Percentiles rank a stretch among this genome's conserved stretches.
Evolutionary conservation across 2,888 invertebrate genomes (phyloP).

Genomic region (Drosophila neotestacea): DNA sequence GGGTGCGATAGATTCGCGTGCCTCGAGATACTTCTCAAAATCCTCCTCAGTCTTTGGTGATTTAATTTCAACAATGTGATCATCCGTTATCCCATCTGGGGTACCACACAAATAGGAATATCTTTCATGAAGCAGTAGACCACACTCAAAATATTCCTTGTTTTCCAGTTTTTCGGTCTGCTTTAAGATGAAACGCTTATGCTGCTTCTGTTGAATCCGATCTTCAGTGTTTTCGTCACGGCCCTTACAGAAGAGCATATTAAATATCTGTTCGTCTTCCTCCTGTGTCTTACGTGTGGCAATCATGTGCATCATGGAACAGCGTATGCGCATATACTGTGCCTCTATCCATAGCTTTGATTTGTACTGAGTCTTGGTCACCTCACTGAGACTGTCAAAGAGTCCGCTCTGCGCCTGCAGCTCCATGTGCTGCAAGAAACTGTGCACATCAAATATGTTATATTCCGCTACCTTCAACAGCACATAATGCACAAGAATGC

Average conservation of each 20-base stretch:
- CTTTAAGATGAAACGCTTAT: constrained; percentile 84
- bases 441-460: constrained; percentile 78
- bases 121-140: constrained; percentile 80
- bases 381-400: constrained; percentile 79
- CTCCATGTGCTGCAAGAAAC: constrained; percentile 83
- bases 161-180: constrained; percentile 85
- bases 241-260: constrained; percentile 83
- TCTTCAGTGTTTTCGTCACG: constrained; percentile 81
- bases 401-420: constrained; percentile 79
- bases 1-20: constrained; percentile 84
- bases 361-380: constrained; percentile 82
- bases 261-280: constrained; percentile 82
- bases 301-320: constrained; percentile 83
- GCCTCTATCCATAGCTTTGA: constrained; percentile 83
- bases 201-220: constrained; percentile 83
- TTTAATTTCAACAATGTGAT: constrained; percentile 85
- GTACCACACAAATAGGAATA: constrained; percentile 84
- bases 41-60: constrained; percentile 85
- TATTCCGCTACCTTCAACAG: constrained; percentile 81
- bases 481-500: constrained; percentile 83
- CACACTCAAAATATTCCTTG: constrained; percentile 83
- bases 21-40: constrained; percentile 84
- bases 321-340: constrained; percentile 84
- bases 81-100: constrained; percentile 84
- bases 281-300: constrained; percentile 77